Evolutionary conservation across 2,888 invertebrate species (phyloP).

Genomic region (Falcaria lacertinaria): DNA sequence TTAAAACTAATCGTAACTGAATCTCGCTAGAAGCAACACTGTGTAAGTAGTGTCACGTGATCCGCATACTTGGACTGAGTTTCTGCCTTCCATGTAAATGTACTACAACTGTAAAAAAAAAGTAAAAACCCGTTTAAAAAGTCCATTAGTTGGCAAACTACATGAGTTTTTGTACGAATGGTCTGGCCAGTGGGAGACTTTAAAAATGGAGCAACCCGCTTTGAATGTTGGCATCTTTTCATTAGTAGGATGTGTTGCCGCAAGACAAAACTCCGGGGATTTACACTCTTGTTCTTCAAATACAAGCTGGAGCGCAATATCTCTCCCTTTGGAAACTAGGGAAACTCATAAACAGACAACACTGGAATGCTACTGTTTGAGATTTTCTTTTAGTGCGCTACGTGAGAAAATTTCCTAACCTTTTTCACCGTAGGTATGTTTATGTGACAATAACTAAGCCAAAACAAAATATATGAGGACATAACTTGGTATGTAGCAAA

Average conservation of each 20-base stretch:
- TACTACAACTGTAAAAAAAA: constrained; percentile 23
- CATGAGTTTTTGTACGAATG: constrained; percentile 32
- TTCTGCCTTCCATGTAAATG: constrained; percentile 18
- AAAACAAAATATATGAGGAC: neutral
- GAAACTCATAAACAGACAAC: constrained; percentile 66
- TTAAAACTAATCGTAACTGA: constrained; percentile 49
- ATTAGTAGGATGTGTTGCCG: constrained; percentile 64
- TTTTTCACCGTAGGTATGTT: constrained; percentile 26
- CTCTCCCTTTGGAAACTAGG: constrained; percentile 65
- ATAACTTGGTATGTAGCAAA: no score
- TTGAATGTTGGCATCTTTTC: constrained; percentile 66
- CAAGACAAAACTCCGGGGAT: constrained; percentile 73
- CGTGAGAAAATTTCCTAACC: constrained; percentile 35
- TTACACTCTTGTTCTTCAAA: constrained; percentile 72
- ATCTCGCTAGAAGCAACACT: constrained; percentile 25
- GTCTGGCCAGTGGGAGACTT: constrained; percentile 42
- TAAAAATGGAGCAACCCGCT: constrained; percentile 64
- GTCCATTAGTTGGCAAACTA: constrained; percentile 43
- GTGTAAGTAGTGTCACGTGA: constrained; percentile 35
- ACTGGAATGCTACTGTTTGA: constrained; percentile 49
- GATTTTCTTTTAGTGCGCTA: constrained; percentile 37
- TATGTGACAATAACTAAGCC: neutral
- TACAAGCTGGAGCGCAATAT: constrained; percentile 64
- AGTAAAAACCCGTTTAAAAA: constrained; percentile 39
- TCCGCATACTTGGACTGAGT: constrained; percentile 32